phyloP scores from a whole-genome alignment of 2,113 vertebrate genomes.

The Tinamus guttatus region DNA sequence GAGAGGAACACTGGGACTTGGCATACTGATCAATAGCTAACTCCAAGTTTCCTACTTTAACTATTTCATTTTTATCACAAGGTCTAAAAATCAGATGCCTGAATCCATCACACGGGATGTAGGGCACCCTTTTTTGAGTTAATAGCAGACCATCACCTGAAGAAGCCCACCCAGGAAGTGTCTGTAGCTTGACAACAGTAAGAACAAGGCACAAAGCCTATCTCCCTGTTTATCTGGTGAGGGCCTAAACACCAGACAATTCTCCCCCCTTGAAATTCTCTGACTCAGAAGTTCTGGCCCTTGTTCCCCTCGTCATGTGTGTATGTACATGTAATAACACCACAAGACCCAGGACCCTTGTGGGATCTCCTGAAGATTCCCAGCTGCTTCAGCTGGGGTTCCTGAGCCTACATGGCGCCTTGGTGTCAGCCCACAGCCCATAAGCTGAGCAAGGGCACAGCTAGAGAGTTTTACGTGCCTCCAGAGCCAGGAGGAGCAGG shows the following conservation, averaged over 20 bases:
- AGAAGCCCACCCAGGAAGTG: not conserved
- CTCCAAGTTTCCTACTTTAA: not conserved
- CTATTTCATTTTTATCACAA: not conserved
- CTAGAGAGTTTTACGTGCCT: not conserved
- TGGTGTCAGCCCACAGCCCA: not conserved
- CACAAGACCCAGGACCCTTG: not conserved
- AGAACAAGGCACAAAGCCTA: not conserved
- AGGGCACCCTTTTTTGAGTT: not conserved
- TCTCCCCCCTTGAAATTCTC: fast-evolving
- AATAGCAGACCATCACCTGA: not conserved
- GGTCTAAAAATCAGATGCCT: not conserved
- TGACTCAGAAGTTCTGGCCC: not conserved
- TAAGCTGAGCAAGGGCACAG: not conserved
- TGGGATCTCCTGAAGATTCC: not conserved
- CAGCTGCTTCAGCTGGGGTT: not conserved
- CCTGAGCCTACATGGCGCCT: fast-evolving
- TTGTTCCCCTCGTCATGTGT: not conserved
- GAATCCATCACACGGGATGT: not conserved
- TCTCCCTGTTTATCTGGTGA: not conserved
- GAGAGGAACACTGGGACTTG: not conserved
- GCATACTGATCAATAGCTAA: not conserved
- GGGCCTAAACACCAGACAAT: fast-evolving
- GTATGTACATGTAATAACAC: not conserved
- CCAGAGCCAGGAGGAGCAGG: not conserved
- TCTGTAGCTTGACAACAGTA: not conserved